Evolutionary conservation across 2,888 invertebrate species (phyloP).

Genomic region (Phortica okadai): DNA sequence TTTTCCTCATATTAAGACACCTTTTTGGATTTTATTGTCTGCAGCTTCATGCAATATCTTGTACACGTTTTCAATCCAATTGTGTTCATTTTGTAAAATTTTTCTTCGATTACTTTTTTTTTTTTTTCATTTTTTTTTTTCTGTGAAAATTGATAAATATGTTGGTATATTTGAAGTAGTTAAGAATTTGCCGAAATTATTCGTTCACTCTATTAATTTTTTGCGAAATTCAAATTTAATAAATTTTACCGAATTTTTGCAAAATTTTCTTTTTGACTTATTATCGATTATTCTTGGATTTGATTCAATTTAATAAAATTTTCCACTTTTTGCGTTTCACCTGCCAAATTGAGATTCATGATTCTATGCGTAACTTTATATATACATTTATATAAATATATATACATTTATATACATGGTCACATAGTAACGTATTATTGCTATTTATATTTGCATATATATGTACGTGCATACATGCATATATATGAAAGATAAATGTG

Average conservation of each 20-base stretch:
- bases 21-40: not conserved
- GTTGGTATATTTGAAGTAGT: conserved; percentile 13
- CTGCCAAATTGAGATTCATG: not conserved
- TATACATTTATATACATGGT: conserved; percentile 2
- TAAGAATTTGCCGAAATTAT: not conserved
- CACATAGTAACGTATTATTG: not conserved
- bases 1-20: conserved; percentile 4
- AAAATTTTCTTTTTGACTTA: not conserved
- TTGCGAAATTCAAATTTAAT: not conserved
- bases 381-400: conserved; percentile 12
- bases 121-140: not conserved
- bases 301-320: not conserved
- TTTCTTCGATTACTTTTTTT: not conserved
- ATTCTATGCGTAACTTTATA: conserved; percentile 25
- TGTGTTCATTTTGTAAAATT: not conserved
- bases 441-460: not conserved
- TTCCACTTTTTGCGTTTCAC: not conserved
- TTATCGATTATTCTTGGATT: not conserved
- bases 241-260: not conserved
- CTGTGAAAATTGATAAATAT: not conserved
- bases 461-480: conserved; percentile 31
- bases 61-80: not conserved
- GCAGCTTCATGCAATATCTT: conserved; percentile 25
- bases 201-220: not conserved
- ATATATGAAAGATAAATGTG: conserved; percentile 59